phyloP scores from a whole-genome alignment of 1,140 invertebrate species.

The Drosophila kikkawai region DNA sequence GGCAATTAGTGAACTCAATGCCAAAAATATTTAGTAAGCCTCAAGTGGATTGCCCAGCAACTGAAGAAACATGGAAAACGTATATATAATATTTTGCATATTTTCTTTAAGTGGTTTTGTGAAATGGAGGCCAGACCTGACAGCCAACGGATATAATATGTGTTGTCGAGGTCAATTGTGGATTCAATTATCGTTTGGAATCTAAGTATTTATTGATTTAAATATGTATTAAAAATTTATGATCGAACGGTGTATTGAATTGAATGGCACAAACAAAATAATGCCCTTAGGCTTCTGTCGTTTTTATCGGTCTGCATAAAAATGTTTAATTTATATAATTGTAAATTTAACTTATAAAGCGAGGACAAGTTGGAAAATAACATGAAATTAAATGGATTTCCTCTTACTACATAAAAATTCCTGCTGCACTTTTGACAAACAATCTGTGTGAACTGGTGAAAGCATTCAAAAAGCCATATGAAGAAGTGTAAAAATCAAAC shows the following conservation, averaged over 20 bases:
- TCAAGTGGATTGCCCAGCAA: constrained; percentile 39
- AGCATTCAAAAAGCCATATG: too few species aligned
- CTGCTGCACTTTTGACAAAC: too few species aligned
- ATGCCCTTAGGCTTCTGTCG: not conserved
- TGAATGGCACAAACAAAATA: not conserved
- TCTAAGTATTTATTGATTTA: constrained; percentile 11
- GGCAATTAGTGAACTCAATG: constrained; percentile 41
- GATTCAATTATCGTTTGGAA: constrained; percentile 7
- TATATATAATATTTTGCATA: constrained; percentile 51
- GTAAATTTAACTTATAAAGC: too few species aligned
- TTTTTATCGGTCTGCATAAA: not conserved
- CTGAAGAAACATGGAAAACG: constrained; percentile 12
- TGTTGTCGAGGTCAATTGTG: constrained; percentile 8
- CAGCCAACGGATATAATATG: constrained; percentile 19
- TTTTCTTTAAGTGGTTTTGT: constrained; percentile 20
- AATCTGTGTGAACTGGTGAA: too few species aligned
- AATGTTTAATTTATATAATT: not conserved
- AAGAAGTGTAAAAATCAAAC: too few species aligned
- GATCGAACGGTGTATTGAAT: not conserved
- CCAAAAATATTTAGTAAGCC: constrained; percentile 29
- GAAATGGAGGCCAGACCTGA: constrained; percentile 26
- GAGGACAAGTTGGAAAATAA: too few species aligned
- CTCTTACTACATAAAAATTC: too few species aligned
- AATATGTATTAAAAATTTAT: constrained; percentile 5
- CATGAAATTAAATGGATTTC: too few species aligned